phyloP scores from a whole-genome alignment of 1,140 invertebrate species.

The Octopus bimaculoides region DNA sequence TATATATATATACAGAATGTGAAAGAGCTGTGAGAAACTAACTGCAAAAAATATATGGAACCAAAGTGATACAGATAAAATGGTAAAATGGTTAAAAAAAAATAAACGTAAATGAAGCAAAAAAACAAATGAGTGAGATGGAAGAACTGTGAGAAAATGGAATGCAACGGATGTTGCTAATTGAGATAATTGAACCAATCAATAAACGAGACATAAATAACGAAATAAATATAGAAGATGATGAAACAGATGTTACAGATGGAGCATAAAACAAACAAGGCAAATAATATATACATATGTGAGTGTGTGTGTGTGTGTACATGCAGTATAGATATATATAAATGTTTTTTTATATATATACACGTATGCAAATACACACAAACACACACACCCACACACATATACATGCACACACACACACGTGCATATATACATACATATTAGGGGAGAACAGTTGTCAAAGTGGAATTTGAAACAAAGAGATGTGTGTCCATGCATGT shows the following conservation, averaged over 20 bases:
- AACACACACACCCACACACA: not conserved
- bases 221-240: not conserved
- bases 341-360: not conserved
- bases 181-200: not conserved
- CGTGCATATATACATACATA: not conserved
- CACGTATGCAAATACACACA: not conserved
- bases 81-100: not conserved
- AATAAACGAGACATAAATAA: not conserved
- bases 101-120: not conserved
- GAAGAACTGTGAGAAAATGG: not conserved
- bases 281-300: not conserved
- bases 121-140: not conserved
- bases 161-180: not conserved
- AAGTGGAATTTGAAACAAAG: no score
- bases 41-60: no score
- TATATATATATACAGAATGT: no score
- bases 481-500: no score
- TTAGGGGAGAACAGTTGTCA: no score
- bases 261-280: not conserved
- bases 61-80: no score
- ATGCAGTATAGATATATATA: not conserved
- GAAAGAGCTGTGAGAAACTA: no score
- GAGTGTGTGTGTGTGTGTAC: not conserved
- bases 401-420: not conserved
- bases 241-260: not conserved